These are phyloP conservation scores for Rotaria magnacalcarata DNA, from an alignment of 2,888 invertebrate genomes.

Conservation along the genomic window DNA sequence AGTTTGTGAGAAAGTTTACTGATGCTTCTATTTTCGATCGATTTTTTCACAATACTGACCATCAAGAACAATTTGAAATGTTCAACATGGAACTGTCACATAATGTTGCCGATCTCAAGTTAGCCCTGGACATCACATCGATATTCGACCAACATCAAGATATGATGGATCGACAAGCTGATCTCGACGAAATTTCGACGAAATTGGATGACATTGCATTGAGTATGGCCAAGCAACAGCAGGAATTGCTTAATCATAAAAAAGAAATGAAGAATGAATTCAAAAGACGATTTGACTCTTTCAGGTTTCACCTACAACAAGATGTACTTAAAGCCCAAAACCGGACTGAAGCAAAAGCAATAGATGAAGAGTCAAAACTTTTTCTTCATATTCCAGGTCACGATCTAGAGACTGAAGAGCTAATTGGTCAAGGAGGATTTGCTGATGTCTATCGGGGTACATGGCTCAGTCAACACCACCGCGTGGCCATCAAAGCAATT, in stretches of 20 bases:
- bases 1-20: not conserved
- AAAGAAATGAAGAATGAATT: not conserved
- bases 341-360: not conserved
- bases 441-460: not conserved
- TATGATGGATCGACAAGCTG: not conserved
- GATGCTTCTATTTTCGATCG: not conserved
- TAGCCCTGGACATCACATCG: not conserved
- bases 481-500: not conserved
- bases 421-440: slow-evolving; percentile 17
- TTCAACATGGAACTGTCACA: not conserved
- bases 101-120: not conserved
- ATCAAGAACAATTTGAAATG: not conserved
- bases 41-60: not conserved
- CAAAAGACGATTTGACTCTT: slow-evolving; percentile 20
- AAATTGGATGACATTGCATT: not conserved
- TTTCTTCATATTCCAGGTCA: slow-evolving; percentile 28
- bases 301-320: not conserved
- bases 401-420: not conserved
- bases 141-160: not conserved
- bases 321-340: not conserved
- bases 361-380: not conserved
- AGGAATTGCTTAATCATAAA: not conserved
- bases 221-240: not conserved
- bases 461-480: slow-evolving; percentile 22
- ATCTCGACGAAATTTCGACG: not conserved